Evolutionary conservation across 2,797 vertebrate species (phyloP).

Genomic region (Centroberyx gerrardi): DNA sequence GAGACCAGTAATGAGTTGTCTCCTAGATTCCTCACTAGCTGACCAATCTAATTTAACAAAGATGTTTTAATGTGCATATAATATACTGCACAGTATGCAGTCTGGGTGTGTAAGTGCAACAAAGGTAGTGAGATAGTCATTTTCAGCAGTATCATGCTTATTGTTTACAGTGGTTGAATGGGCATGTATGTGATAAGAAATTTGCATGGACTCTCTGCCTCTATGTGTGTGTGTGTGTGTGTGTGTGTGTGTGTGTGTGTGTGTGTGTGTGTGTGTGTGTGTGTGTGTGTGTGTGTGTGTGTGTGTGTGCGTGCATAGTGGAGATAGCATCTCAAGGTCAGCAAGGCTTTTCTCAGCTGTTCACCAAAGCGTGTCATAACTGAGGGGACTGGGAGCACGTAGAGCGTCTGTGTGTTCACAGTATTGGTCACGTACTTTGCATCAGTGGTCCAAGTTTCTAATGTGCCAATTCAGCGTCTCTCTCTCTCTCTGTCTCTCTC

Average conservation of each 20-base stretch:
- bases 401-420: slow-evolving; percentile 68
- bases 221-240: slow-evolving; percentile 13
- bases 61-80: too few relatives aligned
- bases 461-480: slow-evolving; percentile 53
- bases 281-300: slow-evolving; percentile 13
- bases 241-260: slow-evolving; percentile 19
- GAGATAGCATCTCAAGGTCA: slow-evolving; percentile 61
- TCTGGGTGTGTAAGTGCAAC: not conserved
- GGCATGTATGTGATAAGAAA: slow-evolving; percentile 2
- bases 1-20: not conserved
- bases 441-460: slow-evolving; percentile 66
- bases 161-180: not conserved
- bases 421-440: slow-evolving; percentile 76
- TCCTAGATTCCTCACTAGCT: not conserved
- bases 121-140: not conserved
- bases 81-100: too few relatives aligned
- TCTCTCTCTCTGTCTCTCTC: not conserved
- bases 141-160: slow-evolving; percentile 20
- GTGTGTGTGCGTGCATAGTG: not conserved
- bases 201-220: slow-evolving; percentile 40
- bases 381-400: slow-evolving; percentile 72
- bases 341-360: slow-evolving; percentile 69
- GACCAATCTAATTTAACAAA: too few relatives aligned
- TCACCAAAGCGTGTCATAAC: slow-evolving; percentile 72
- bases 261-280: slow-evolving; percentile 10